These are phyloP conservation scores for Andrena haemorrhoa DNA, from an alignment of 2,888 invertebrate species.

Conservation along the genomic window DNA sequence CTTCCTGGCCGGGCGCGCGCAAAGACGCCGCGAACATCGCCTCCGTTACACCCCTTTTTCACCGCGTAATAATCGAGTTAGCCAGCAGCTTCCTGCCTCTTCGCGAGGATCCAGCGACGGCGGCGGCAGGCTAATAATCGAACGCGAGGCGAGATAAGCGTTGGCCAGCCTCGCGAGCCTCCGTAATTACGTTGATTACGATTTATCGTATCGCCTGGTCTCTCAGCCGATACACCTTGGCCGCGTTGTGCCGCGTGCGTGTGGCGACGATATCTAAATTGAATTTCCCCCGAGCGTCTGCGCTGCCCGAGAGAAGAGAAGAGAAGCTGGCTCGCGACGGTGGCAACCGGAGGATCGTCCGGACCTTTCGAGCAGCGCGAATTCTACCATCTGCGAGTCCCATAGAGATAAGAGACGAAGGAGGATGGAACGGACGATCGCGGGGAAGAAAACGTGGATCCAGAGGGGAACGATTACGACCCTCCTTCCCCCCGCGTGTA, in stretches of 20 bases:
- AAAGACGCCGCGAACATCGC: constrained; percentile 42
- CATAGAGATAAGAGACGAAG: too few relatives aligned
- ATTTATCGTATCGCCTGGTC: constrained; percentile 59
- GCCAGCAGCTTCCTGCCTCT: constrained; percentile 30
- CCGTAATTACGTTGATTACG: constrained; percentile 60
- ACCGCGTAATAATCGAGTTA: constrained; percentile 38
- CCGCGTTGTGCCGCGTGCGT: not conserved
- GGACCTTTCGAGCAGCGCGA: too few relatives aligned
- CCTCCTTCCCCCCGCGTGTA: too few relatives aligned
- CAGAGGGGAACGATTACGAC: too few relatives aligned
- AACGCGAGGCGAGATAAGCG: constrained; percentile 41
- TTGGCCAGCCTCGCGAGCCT: constrained; percentile 24
- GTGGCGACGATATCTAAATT: constrained; percentile 60
- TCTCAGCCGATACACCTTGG: constrained; percentile 18
- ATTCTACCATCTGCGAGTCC: too few relatives aligned
- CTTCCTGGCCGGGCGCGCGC: constrained; percentile 21
- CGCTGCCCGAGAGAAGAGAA: too few relatives aligned
- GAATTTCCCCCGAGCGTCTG: constrained; percentile 42
- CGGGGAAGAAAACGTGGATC: too few relatives aligned
- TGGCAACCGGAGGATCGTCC: too few relatives aligned
- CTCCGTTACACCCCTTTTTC: constrained; percentile 13
- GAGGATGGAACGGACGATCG: too few relatives aligned
- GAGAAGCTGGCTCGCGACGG: too few relatives aligned
- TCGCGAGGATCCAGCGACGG: constrained; percentile 33
- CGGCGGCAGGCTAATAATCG: constrained; percentile 29